Evolutionary conservation across 2,797 vertebrate genomes (phyloP), one percentile per base, ranked within the genome.

Genomic region (Diglossa cyanea): DNA sequence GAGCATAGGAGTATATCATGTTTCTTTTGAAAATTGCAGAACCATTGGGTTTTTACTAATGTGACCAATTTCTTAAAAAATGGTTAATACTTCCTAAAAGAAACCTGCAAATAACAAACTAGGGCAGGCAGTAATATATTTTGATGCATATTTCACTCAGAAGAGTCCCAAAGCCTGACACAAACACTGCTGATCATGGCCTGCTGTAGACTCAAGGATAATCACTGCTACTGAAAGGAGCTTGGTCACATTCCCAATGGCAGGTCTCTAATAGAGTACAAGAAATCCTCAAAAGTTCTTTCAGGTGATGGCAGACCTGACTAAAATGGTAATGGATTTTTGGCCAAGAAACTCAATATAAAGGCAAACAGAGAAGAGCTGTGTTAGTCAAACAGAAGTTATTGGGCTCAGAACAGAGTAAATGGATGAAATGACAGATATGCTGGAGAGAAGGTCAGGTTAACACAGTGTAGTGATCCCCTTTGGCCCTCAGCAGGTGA

Each of bases 281-380:
- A 80, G 50, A 80, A 94, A 83, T 63, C 55, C 66, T 55, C 62
- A 7, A 2, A 93, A 88, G 66, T 89, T 86, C 76, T 51, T 84
- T 6, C 4, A 45, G 31, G 40, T 63, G n/a, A 33, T 58, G 44
- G 89, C 61, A 93, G 62, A 70, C 40, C 82, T 88, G 81, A 92
- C 87, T 74, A 88, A 97, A 96, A 94, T 86, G 81, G 62, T 88
- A 89, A 96, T 45, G 70, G 85, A 70, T 77, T 96, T 97, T 95
- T 94, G 92, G 95, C 66, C 85, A 88, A 75, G 94, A 94, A 92
- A 92, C 92, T 94, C 87, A 96, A 94, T 93, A 96, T 91, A 75
- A 94, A 95, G 88, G 93, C 93, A 95, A 95, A 96, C 91, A 97
- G 16, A 77, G 82, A 62, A 78, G 91, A 81, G 82, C 81, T n/a